Evolutionary conservation across 2,113 vertebrate genomes (phyloP), one percentile per base, ranked within the genome.

Genomic region (Mormyrus iriodes): DNA sequence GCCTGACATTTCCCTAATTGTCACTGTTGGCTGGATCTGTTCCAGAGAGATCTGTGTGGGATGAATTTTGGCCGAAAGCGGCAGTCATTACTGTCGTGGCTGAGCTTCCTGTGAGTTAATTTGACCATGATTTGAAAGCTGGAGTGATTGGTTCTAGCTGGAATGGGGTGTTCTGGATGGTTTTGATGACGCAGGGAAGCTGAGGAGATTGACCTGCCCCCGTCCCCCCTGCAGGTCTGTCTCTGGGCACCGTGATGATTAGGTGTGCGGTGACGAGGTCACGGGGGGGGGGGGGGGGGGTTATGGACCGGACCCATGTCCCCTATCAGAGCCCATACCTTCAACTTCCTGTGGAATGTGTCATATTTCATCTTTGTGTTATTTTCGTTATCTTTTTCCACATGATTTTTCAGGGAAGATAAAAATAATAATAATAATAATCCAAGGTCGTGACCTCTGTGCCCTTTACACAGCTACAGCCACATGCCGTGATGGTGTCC

Each of bases 121-220:
- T n/a, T 52, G 39, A 35, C 27, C 0, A 19, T 52, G 46, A 88
- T 88, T 51, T 46, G 21, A 21, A 46, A 39, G 46, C 42, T 9
- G 31, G 39, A 82, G 46, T 69, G 44, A 39, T 88, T 17, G 53
- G 88, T 76, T 69, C 88, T 91, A 93, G 92, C 92, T 92, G 91
- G 91, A 42, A 88, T 69, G 65, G 27, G 31, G 89, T 90, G 88
- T 90, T 90, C 90, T 89, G 92, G 51, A 83, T 88, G 90, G 87
- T 39, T 89, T 90, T 93, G 88, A 92, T 91, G 52, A 91, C 89
- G 89, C 91, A 88, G 76, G 86, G 87, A 88, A 88, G 65, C 58
- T 53, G 58, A 65, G 85, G 89, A 90, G 69, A 90, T 58, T 27
- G 86, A 88, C 9, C 61, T 13, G n/a, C n/a, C 61, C n/a, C n/a